These are phyloP conservation scores for Gila robusta DNA, from an alignment of 2,797 vertebrate genomes.

Conservation along the genomic window DNA sequence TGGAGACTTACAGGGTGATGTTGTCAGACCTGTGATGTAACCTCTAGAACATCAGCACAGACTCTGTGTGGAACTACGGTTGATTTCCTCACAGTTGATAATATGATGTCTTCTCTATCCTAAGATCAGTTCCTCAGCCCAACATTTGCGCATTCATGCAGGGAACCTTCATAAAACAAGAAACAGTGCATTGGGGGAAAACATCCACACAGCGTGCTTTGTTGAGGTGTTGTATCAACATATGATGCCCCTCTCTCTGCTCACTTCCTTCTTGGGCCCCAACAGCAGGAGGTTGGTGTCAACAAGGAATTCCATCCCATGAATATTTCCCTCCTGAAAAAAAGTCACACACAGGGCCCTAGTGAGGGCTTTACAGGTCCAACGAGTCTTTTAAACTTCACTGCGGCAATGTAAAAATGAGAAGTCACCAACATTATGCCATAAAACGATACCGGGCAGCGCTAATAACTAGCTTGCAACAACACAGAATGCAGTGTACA, in stretches of 20 bases:
- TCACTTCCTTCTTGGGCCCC: conserved; percentile 78
- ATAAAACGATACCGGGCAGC: conserved; percentile 73
- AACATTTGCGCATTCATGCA: conserved; percentile 19
- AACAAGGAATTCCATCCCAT: conserved; percentile 82
- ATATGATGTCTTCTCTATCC: conserved; percentile 19
- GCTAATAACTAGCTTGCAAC: conserved; percentile 49
- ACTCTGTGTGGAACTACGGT: conserved; percentile 1
- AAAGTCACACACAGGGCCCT: conserved; percentile 76
- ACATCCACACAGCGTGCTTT: conserved; percentile 83
- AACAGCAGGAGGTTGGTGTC: conserved; percentile 83
- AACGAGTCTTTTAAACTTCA: conserved; percentile 65
- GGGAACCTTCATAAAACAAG: conserved; percentile 72
- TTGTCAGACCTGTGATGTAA: conserved; percentile 16
- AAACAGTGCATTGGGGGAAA: conserved; percentile 75
- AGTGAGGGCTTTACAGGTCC: conserved; percentile 74
- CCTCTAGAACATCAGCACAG: conserved; percentile 9
- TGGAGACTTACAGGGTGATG: conserved; percentile 7
- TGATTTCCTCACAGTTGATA: conserved; percentile 20
- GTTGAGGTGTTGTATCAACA: conserved; percentile 86
- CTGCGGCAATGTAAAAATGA: conserved; percentile 73
- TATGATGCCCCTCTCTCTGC: conserved; percentile 73
- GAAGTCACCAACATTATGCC: conserved; percentile 69
- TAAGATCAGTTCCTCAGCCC: conserved; percentile 26
- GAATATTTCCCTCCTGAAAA: conserved; percentile 76
- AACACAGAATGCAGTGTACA: conserved; percentile 69